Base-by-base conservation (phyloP, 2,888 invertebrate genomes). In the Chalcis sispes region DNA sequence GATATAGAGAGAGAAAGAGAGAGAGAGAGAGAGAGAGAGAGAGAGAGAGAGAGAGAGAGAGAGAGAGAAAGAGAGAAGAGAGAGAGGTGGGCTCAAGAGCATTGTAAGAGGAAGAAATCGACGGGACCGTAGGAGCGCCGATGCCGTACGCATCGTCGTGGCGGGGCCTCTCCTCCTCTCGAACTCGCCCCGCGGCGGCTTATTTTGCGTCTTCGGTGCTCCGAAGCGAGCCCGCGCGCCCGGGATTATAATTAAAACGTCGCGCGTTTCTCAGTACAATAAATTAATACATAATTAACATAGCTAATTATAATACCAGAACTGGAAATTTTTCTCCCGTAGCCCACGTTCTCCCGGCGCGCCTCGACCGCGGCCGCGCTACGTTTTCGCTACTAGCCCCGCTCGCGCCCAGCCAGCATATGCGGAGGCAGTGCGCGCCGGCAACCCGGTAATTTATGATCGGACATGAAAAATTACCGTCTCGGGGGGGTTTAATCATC, bases 281-380 rank as follows among this genome's bases (percentile, higher is more conserved):
- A 87, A 86, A 88, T 88, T 87, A 87, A 88, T 87, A 86, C 86
- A 85, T 87, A 87, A 88, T 88, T 87, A 88, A 87, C 87, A 87
- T 87, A 86, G 86, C 87, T 87, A 87, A 87, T 88, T 87, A 87
- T 88, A 87, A 88, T 88, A 87, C 86, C 83, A 83, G 58, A 73
- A 82, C 83, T 82, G 81, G 84, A 77, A 85, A 85, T 86, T 86
- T 86, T 85, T 86, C 85, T 86, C 72, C 69, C 84, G 83, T 84
- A 8, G 13, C n/a, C 36, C 3, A n/a, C 13, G 13, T 46, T 8
- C 36, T 8, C 46, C 3, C 3, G 3, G 46, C n/a, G 2, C 46
- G 8, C 46, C 3, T 46, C 46, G n/a, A n/a, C n/a, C n/a, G n/a
- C n/a, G n/a, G n/a, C n/a, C n/a, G n/a, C n/a, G n/a, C n/a, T n/a